Evolutionary conservation across 2,113 vertebrate genomes (phyloP), one percentile per base, ranked within the genome.

Genomic region (Misgurnus anguillicaudatus): DNA sequence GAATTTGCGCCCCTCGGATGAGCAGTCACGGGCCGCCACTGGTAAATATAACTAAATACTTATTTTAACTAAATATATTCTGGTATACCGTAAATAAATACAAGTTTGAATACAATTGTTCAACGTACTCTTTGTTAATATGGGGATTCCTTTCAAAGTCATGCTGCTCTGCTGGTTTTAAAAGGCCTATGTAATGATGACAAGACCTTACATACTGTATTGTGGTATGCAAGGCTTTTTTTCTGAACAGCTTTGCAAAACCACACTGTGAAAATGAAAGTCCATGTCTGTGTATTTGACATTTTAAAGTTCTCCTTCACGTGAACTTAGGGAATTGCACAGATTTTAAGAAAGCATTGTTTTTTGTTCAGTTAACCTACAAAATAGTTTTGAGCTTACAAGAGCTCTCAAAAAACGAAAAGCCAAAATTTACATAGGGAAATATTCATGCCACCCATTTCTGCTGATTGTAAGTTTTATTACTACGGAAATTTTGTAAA

Each of bases 91-190:
- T 11, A 19, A 19, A n/a, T n/a, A n/a, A n/a, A n/a, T n/a, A n/a
- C n/a, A n/a, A 45, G 17, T 47, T 24, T 36, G 6, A 55, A 58
- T 8, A 61, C 17, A 24, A 57, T 10, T 57, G 48, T 10, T 71
- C 2, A 39, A 55, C 79, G 61, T 77, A 75, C 53, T 31, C 62
- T 65, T 71, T 75, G 74, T 76, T 31, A 47, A 74, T 41, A 14
- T 78, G 80, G 76, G 72, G 77, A 81, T 81, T 82, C 71, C 79
- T 79, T 55, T 66, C 62, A 69, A 82, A 45, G 68, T 82, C 55
- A 84, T 73, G 69, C 74, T 70, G 58, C 17, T 51, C 45, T 81
- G 61, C 38, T 61, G 70, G 45, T 79, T 83, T 73, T 79, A 83
- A 85, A 74, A 83, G 39, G 45, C 19, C 60, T 70, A 53, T 79